phyloP scores from a whole-genome alignment of 2,797 vertebrate species.

The Platalea minor region DNA sequence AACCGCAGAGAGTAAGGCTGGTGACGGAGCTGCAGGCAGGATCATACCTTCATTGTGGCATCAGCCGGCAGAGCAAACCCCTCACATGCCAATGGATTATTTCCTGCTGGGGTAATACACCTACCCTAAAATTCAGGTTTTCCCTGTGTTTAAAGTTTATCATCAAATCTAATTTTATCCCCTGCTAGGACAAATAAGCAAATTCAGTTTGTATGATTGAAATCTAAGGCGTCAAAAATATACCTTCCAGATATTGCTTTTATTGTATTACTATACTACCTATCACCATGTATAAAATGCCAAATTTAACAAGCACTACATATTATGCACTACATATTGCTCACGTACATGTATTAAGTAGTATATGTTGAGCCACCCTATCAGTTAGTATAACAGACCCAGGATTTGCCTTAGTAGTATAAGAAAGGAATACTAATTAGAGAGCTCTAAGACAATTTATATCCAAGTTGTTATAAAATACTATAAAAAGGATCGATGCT shows the following conservation, averaged over 20 bases:
- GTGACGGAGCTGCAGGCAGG: background rate
- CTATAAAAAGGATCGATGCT: background rate
- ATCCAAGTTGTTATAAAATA: background rate
- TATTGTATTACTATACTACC: background rate
- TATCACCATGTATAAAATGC: background rate
- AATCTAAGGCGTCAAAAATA: background rate
- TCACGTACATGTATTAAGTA: background rate
- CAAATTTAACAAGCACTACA: background rate
- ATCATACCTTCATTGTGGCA: background rate
- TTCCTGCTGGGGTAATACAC: background rate
- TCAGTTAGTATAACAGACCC: background rate
- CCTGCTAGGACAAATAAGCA: background rate
- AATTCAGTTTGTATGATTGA: background rate
- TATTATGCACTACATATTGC: background rate
- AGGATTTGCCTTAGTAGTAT: background rate
- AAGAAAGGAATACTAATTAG: slow-evolving; percentile 3
- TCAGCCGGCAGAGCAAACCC: background rate
- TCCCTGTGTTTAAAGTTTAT: background rate
- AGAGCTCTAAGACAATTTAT: background rate
- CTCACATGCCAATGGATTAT: background rate
- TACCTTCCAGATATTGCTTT: background rate
- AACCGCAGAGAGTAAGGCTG: background rate
- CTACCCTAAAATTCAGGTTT: background rate
- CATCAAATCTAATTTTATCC: background rate
- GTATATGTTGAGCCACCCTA: background rate